phyloP scores from a whole-genome alignment of 2,888 invertebrate genomes.

The Cerceris ruficornis region DNA sequence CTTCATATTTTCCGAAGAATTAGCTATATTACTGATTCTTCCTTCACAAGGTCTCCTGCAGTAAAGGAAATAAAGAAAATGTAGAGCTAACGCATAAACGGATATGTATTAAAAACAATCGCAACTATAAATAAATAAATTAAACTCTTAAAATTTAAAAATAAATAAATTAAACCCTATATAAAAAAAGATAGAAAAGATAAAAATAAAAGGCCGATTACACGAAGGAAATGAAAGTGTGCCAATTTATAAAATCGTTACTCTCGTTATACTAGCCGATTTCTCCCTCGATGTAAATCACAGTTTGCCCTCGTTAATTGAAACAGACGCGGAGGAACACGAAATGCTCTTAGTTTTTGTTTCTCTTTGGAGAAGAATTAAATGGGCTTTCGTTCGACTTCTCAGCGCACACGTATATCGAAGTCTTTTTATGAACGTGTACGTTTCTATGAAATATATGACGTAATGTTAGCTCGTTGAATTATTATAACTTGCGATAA shows the following conservation, averaged over 20 bases:
- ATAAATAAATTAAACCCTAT: no score
- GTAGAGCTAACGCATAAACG: no score
- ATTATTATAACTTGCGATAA: no score
- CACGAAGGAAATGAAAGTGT: slow-evolving; percentile 30
- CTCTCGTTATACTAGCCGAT: slow-evolving; percentile 36
- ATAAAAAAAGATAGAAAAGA: background rate
- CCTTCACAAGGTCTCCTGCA: no score
- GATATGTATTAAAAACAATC: no score
- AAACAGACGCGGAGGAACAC: slow-evolving; percentile 46
- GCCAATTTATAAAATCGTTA: slow-evolving; percentile 46
- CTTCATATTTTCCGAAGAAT: no score
- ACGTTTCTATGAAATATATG: background rate
- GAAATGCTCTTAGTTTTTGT: slow-evolving; percentile 47
- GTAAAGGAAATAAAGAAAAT: no score
- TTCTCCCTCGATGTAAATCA: slow-evolving; percentile 45
- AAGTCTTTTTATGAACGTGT: background rate
- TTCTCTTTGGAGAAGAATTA: slow-evolving; percentile 64
- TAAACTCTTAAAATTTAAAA: no score
- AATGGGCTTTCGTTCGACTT: slow-evolving; percentile 62
- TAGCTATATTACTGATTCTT: no score
- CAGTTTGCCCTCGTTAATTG: slow-evolving; percentile 66
- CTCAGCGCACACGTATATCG: slow-evolving; percentile 40
- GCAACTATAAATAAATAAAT: no score
- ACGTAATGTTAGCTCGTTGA: no score
- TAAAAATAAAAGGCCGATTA: no score